These are phyloP conservation scores for Brachymystax lenok DNA, from an alignment of 2,797 vertebrate genomes.

Conservation along the genomic window DNA sequence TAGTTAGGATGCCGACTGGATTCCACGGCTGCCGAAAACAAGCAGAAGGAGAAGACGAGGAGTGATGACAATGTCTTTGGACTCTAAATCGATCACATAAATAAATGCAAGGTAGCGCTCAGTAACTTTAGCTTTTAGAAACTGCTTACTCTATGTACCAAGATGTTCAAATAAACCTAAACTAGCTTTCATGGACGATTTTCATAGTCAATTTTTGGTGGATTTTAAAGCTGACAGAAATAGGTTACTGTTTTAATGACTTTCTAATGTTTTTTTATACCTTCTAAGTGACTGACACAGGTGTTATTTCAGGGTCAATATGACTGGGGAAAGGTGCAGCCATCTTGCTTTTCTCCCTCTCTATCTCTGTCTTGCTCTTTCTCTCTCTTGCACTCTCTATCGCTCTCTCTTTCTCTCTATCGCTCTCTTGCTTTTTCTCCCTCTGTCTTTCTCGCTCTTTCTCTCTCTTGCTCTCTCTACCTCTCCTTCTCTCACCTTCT, in stretches of 20 bases:
- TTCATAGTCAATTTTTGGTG: background rate
- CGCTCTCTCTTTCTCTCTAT: too few species aligned
- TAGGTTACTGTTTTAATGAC: background rate
- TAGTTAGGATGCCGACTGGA: constrained; percentile 70
- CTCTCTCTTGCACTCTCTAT: too few species aligned
- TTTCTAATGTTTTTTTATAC: background rate
- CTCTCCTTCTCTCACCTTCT: background rate
- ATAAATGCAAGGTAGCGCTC: constrained; percentile 32
- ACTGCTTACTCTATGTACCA: background rate
- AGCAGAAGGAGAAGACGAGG: constrained; percentile 54
- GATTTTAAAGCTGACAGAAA: background rate
- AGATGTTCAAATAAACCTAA: background rate
- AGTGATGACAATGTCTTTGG: constrained; percentile 61
- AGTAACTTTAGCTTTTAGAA: constrained; percentile 9
- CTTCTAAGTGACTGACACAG: background rate
- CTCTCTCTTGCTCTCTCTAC: too few species aligned
- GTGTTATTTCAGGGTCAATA: background rate
- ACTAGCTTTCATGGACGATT: background rate
- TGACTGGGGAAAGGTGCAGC: background rate
- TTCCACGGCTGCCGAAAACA: constrained; percentile 60
- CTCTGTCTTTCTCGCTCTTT: too few species aligned
- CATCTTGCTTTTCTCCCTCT: background rate
- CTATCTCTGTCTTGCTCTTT: too few species aligned
- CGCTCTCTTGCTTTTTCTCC: too few species aligned
- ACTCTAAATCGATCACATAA: constrained; percentile 63